Conservation (phyloP, 2,888 invertebrate species). For the Anoplius nigerrimus region DNA sequence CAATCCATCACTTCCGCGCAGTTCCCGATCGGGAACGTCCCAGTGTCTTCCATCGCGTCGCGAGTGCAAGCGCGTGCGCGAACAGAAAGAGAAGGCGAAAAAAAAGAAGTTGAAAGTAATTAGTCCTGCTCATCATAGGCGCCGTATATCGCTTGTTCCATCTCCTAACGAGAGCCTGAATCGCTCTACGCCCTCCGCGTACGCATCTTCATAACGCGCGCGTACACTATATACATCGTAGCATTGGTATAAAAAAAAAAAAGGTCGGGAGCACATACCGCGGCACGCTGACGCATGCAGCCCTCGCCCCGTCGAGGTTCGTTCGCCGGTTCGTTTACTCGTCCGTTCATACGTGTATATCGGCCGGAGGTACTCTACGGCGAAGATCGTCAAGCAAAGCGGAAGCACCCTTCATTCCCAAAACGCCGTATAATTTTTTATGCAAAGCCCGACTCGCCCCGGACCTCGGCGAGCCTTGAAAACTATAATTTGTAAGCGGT, state of each 20-base stretch:
- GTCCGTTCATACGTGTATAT: background rate
- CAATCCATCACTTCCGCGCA: too few relatives aligned
- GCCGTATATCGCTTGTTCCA: constrained; percentile 29
- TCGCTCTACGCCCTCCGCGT: background rate
- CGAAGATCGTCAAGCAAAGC: constrained; percentile 35
- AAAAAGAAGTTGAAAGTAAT: constrained; percentile 20
- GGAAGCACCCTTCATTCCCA: constrained; percentile 51
- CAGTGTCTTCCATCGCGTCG: too few relatives aligned
- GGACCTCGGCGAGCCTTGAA: constrained; percentile 22
- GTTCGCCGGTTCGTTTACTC: background rate
- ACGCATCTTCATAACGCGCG: background rate
- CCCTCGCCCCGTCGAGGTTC: too few relatives aligned
- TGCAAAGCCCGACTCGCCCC: constrained; percentile 46
- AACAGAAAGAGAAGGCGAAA: too few relatives aligned
- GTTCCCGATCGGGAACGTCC: too few relatives aligned
- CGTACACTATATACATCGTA: background rate
- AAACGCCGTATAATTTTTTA: constrained; percentile 58
- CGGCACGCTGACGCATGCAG: too few relatives aligned
- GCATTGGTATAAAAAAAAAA: background rate
- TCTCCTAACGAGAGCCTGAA: constrained; percentile 35
- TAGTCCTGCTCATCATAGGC: constrained; percentile 25
- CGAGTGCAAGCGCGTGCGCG: too few relatives aligned
- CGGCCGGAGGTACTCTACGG: too few relatives aligned
- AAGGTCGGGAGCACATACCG: too few relatives aligned
- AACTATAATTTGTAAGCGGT: constrained; percentile 50